A percentile compares a stretch with the other conserved stretches of the same genome.
Conservation (phyloP, 2,888 invertebrate species). For the Drosophila parthenogenetica region DNA sequence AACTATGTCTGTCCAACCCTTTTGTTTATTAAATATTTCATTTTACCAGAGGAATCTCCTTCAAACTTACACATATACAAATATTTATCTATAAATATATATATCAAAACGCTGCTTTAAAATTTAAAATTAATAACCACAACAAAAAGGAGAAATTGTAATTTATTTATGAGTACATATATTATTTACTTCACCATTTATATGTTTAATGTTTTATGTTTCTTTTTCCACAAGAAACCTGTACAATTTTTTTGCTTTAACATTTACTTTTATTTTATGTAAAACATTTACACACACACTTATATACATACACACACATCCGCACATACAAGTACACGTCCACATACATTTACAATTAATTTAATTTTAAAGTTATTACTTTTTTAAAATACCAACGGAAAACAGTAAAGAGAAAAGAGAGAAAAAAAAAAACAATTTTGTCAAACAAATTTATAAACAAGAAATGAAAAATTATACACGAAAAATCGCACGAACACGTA, state of each 20-base stretch:
- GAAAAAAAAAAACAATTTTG: conserved; percentile 47
- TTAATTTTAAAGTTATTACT: conserved; percentile 75
- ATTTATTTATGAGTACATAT: conserved; percentile 61
- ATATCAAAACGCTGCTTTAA: conserved; percentile 39
- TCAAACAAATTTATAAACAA: conserved; percentile 59
- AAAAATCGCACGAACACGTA: conserved; percentile 58
- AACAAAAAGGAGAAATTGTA: conserved; percentile 47
- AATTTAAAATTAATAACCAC: conserved; percentile 28
- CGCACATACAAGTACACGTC: conserved; percentile 35
- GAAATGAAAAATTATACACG: conserved; percentile 37
- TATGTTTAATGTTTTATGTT: conserved; percentile 44
- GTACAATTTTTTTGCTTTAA: conserved; percentile 77
- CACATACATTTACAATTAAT: conserved; percentile 58
- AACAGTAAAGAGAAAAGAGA: neutral
- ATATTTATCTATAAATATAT: conserved; percentile 16
- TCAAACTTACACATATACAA: conserved; percentile 21
- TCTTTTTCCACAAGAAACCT: conserved; percentile 52
- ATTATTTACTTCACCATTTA: conserved; percentile 45
- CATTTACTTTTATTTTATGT: conserved; percentile 57
- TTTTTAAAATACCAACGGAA: conserved; percentile 61
- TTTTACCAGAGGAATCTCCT: conserved; percentile 47
- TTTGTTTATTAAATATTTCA: conserved; percentile 30
- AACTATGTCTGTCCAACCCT: conserved; percentile 27
- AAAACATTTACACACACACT: conserved; percentile 31
- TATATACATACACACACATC: conserved; percentile 33